Base-by-base conservation (phyloP, 2,113 vertebrate species). In the Prolemur simus region DNA sequence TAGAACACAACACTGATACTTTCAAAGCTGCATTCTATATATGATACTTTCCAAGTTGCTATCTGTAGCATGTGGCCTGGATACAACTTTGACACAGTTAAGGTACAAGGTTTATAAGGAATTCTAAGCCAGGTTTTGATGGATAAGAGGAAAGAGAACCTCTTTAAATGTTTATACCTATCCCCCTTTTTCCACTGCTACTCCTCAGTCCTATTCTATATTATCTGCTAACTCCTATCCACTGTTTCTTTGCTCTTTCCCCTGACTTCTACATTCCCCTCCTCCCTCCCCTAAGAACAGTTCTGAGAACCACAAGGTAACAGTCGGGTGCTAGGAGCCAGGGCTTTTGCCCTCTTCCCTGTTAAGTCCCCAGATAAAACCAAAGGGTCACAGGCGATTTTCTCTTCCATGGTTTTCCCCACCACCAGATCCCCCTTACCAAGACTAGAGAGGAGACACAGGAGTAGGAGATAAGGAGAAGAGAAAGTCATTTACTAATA, bases 1-100 rank as follows among this genome's bases (percentile, higher is more conserved):
- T 58, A 91, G 81, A 94, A 93, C 32, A 92, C 52, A 95, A 89
- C 83, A 69, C 37, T 52, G 11, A 7, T 63, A 71, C 45, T 81
- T 87, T 60, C 76, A 91, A 95, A 96, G 71, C 23, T 77, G n/a
- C 39, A 66, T 69, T 88, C 82, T 83, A 45, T 47, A 52, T 58
- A 52, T 64, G 58, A 81, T 77, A 32, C 71, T 94, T 87, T 66
- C 60, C 76, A 94, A 78, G 45, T 60, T 84, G 45, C 49, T 37
- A 58, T 37, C 68, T 64, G 7, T 54, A 13, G n/a, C 9, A 56
- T 42, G 49, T 13, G 27, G 82, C 45, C 64, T 78, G 21, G 6
- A 93, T 68, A 93, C 2, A 82, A 73, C 8, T 96, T 27, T 56
- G 52, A 85, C 68, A 82, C 8, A 60, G 69, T 85, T 90, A 76